phyloP scores from a whole-genome alignment of 2,113 vertebrate species.

The Paralichthys olivaceus region DNA sequence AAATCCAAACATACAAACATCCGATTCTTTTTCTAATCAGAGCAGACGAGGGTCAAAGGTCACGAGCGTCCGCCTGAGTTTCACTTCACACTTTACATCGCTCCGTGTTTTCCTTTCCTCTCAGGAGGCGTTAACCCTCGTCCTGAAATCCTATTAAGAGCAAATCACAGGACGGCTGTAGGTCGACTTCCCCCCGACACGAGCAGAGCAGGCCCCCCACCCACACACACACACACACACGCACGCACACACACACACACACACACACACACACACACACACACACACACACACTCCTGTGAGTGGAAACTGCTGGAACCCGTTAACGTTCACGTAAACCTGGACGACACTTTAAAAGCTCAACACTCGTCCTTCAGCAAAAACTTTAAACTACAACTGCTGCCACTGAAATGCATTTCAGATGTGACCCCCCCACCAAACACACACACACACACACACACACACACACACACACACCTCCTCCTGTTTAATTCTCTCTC shows the following conservation, averaged over 20 bases:
- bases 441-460: too few species aligned
- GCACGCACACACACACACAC: too few species aligned
- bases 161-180: conserved; percentile 15
- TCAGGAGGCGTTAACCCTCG: conserved; percentile 2
- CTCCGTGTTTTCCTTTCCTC: conserved; percentile 13
- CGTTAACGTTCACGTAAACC: conserved; percentile 12
- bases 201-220: background rate
- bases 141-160: conserved; percentile 16
- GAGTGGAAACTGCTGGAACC: conserved; percentile 10
- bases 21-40: background rate
- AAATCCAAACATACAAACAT: background rate
- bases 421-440: conserved; percentile 21
- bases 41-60: conserved; percentile 20
- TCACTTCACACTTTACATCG: background rate
- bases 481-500: background rate
- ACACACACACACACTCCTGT: too few species aligned
- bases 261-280: too few species aligned
- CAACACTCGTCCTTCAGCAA: background rate
- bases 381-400: conserved; percentile 12
- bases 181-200: background rate
- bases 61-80: background rate
- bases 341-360: conserved; percentile 6
- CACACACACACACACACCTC: background rate
- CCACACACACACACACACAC: conserved; percentile 14
- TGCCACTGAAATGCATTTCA: conserved; percentile 38